These are phyloP conservation scores for Pseudomyrmex concolor DNA, from an alignment of 1,140 invertebrate genomes.

Conservation along the genomic window DNA sequence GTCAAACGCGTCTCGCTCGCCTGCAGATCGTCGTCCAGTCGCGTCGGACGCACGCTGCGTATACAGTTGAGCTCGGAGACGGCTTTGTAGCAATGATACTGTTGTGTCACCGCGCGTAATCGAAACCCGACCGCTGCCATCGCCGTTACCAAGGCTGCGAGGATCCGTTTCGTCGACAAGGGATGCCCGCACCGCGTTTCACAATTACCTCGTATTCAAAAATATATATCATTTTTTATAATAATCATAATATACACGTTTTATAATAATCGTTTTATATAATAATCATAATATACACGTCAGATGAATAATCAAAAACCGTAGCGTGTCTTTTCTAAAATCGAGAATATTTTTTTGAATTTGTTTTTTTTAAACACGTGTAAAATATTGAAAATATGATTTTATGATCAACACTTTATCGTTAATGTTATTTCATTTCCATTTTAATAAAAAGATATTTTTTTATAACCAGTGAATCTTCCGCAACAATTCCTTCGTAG, in stretches of 20 bases:
- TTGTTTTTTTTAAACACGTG: too few relatives aligned
- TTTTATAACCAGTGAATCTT: conserved; percentile 57
- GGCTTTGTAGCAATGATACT: conserved; percentile 80
- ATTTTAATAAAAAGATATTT: conserved; percentile 68
- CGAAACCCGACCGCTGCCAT: conserved; percentile 63
- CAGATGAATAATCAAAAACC: too few relatives aligned
- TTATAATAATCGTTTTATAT: not conserved
- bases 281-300: too few relatives aligned
- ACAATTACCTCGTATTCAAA: not conserved
- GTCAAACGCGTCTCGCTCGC: conserved; percentile 44
- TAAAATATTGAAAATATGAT: too few relatives aligned
- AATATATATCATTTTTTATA: not conserved
- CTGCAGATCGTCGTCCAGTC: conserved; percentile 38
- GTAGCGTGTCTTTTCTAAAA: too few relatives aligned
- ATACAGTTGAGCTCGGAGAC: conserved; percentile 46
- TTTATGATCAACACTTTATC: too few relatives aligned
- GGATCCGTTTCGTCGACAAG: conserved; percentile 67
- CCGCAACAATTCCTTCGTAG: conserved; percentile 60
- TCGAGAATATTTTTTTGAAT: too few relatives aligned
- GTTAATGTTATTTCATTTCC: conserved; percentile 2
- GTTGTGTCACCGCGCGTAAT: conserved; percentile 76
- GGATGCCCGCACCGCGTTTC: not conserved
- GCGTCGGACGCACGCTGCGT: conserved; percentile 42
- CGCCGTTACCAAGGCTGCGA: conserved; percentile 30
- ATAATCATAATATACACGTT: too few relatives aligned